phyloP scores from a whole-genome alignment of 2,888 invertebrate genomes.

The Drosophila monieri region DNA sequence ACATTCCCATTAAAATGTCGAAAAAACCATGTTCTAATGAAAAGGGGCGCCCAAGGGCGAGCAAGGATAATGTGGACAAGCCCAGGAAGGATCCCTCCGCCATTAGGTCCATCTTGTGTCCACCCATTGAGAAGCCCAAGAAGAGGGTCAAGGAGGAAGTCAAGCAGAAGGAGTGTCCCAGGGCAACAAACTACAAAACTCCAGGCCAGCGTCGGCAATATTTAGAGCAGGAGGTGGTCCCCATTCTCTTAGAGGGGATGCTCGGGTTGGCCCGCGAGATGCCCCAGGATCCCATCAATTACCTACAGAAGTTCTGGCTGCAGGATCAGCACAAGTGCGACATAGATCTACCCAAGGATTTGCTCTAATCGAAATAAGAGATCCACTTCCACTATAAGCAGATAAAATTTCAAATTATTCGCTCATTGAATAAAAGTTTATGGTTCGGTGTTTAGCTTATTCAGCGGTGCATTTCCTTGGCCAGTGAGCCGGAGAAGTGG shows the following conservation, averaged over 20 bases:
- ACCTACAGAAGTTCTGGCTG: slow-evolving; percentile 60
- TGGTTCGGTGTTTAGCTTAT: slow-evolving; percentile 31
- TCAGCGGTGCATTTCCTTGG: slow-evolving; percentile 44
- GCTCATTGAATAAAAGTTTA: slow-evolving; percentile 53
- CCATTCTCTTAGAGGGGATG: slow-evolving; percentile 67
- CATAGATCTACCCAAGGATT: slow-evolving; percentile 49
- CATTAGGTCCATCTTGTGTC: slow-evolving; percentile 9
- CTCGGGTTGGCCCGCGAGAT: slow-evolving; percentile 58
- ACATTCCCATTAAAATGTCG: slow-evolving; percentile 38
- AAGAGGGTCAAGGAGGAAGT: slow-evolving; percentile 2
- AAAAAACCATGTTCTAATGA: background rate
- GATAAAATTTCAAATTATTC: slow-evolving; percentile 59
- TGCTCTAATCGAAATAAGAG: slow-evolving; percentile 26
- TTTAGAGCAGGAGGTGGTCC: slow-evolving; percentile 55
- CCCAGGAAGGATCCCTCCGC: slow-evolving; percentile 1
- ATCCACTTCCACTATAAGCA: background rate
- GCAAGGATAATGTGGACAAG: slow-evolving; percentile 3
- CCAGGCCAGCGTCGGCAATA: slow-evolving; percentile 37
- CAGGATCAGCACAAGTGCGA: slow-evolving; percentile 59
- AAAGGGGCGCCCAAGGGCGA: slow-evolving; percentile 1
- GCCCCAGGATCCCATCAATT: slow-evolving; percentile 59
- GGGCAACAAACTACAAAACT: slow-evolving; percentile 9
- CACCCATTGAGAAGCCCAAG: slow-evolving; percentile 21
- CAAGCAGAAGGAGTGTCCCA: slow-evolving; percentile 1
- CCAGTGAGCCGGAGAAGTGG: slow-evolving; percentile 36